Conservation (phyloP, 1,140 invertebrate species). For the Hycleus cichorii region DNA sequence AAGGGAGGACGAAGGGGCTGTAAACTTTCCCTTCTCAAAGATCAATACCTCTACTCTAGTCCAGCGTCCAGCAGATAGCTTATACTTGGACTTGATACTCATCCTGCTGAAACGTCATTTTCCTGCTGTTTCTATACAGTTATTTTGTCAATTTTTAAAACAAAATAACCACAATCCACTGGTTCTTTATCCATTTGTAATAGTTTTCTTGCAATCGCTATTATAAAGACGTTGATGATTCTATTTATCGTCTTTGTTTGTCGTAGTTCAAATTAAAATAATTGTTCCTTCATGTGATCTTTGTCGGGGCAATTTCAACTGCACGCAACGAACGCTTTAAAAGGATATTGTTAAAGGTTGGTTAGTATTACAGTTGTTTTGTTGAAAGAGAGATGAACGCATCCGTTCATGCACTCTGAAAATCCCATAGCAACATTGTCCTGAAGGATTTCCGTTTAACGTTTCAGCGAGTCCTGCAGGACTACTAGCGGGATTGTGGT, state of each 20-base stretch:
- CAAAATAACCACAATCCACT: too few species aligned
- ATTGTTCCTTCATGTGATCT: too few species aligned
- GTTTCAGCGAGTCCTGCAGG: slow-evolving; percentile 14
- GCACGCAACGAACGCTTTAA: too few species aligned
- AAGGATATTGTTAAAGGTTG: slow-evolving; percentile 1
- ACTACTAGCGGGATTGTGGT: slow-evolving; percentile 15
- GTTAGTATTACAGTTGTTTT: not conserved
- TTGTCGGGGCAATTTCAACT: too few species aligned
- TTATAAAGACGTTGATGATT: too few species aligned
- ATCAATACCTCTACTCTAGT: slow-evolving; percentile 39
- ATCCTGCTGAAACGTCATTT: slow-evolving; percentile 2
- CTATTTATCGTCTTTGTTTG: too few species aligned
- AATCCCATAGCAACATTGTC: slow-evolving; percentile 14
- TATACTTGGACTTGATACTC: slow-evolving; percentile 25
- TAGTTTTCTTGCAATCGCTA: too few species aligned
- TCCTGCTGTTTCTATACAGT: slow-evolving; percentile 1
- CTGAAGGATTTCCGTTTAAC: slow-evolving; percentile 19
- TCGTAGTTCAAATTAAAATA: too few species aligned
- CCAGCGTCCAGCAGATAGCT: slow-evolving; percentile 23
- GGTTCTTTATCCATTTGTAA: too few species aligned
- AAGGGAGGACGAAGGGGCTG: slow-evolving; percentile 34
- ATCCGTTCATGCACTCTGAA: not conserved
- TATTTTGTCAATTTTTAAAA: too few species aligned
- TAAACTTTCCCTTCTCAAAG: slow-evolving; percentile 43
- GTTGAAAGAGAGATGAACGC: not conserved